Base-by-base conservation (phyloP, 2,888 invertebrate species). In the Catocala fraxini region DNA sequence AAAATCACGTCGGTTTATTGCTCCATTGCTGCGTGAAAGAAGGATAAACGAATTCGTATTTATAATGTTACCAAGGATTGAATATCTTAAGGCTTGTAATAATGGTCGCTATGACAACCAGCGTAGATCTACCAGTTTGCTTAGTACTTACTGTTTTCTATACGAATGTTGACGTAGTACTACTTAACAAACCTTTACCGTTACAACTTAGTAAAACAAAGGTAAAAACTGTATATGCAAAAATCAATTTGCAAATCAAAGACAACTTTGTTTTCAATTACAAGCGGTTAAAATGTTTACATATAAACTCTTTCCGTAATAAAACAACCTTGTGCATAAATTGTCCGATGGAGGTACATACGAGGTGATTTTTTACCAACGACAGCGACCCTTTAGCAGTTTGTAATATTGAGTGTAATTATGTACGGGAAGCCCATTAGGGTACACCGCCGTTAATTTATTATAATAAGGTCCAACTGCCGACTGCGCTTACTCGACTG, bases 391-490 rank as follows among this genome's bases (percentile, higher is more conserved):
- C 88, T 86, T 86, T 85, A 84, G 73, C 85, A 82, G 85, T 86
- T 89, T 87, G 86, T 86, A 85, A 87, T 87, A 86, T 86, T 82
- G 81, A 79, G 80, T 83, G 81, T 89, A 91, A 91, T 91, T 92
- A 92, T 79, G 82, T 81, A 80, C 84, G 84, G 82, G 79, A 84
- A 82, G 79, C 79, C 90, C 89, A 91, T 92, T 91, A 91, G 87
- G 88, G 86, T 81, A 77, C 83, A 81, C 86, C 85, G 86, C 84
- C 87, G 88, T 91, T 92, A 91, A 90, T 92, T 91, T 91, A 91
- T 92, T 91, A 87, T 91, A 91, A 92, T 91, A 90, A 91, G 90
- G 87, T 84, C 88, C 92, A 92, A 91, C 92, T 88, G 92, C 86
- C 90, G 88, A 82, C 86, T 81, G 86, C 79, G 84, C 75, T 89